These are phyloP conservation scores for Eledone cirrhosa DNA, from an alignment of 2,888 invertebrate species.

Conservation along the genomic window DNA sequence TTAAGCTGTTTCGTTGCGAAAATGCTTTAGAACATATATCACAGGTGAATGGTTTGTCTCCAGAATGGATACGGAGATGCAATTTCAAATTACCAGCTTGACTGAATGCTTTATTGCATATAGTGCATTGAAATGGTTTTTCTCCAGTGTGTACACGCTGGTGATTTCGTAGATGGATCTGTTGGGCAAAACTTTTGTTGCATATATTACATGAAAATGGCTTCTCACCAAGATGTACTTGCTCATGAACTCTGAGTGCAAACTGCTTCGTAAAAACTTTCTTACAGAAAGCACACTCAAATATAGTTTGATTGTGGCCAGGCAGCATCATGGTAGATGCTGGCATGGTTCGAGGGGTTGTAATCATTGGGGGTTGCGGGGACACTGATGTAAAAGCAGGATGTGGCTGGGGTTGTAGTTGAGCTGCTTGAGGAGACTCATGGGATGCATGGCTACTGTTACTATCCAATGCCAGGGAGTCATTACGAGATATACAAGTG, in stretches of 20 bases:
- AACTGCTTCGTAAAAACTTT: slow-evolving; percentile 2
- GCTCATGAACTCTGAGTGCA: background rate
- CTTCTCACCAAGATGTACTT: slow-evolving; percentile 10
- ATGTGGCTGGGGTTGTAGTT: no score
- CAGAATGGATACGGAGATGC: background rate
- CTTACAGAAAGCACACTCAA: background rate
- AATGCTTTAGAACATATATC: background rate
- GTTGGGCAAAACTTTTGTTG: slow-evolving; percentile 8
- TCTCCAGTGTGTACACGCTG: slow-evolving; percentile 12
- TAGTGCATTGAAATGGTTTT: slow-evolving; percentile 9
- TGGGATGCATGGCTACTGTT: background rate
- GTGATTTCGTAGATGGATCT: slow-evolving; percentile 5
- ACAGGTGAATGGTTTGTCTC: slow-evolving; percentile 1
- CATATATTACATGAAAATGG: background rate
- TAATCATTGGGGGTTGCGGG: no score
- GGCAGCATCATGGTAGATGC: no score
- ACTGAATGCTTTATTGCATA: background rate
- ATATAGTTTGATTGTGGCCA: background rate
- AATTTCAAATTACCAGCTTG: background rate
- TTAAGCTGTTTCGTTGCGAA: background rate
- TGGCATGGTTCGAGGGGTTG: no score
- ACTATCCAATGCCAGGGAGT: background rate
- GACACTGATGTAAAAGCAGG: no score
- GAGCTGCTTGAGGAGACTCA: background rate
- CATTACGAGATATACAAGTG: background rate